These are phyloP conservation scores for Cerceris ruficornis DNA, from an alignment of 2,888 invertebrate species.

Conservation along the genomic window DNA sequence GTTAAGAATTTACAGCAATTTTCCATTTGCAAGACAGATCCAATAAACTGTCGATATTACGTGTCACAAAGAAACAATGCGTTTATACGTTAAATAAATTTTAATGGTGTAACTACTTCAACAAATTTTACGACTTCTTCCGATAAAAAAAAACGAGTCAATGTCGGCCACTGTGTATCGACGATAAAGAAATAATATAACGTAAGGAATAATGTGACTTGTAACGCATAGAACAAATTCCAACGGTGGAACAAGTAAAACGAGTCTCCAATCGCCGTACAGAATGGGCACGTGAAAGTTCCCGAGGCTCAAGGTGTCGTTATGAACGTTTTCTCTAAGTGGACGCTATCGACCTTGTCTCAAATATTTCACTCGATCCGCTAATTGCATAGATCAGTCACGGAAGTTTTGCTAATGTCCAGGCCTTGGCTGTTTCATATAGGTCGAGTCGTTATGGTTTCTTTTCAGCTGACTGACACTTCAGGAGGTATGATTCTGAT, in stretches of 20 bases:
- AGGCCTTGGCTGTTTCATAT: not conserved
- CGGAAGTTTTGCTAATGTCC: constrained; percentile 2
- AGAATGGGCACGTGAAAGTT: constrained; percentile 6
- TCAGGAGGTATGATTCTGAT: no score
- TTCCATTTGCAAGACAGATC: not conserved
- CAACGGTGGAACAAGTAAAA: constrained; percentile 1
- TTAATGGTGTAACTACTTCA: not conserved
- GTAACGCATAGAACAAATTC: not conserved
- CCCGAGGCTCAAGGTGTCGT: constrained; percentile 3
- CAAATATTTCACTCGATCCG: constrained; percentile 6
- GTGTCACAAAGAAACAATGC: not conserved
- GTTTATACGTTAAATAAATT: not conserved
- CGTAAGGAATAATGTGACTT: no score
- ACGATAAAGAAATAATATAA: not conserved
- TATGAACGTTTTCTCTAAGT: not conserved
- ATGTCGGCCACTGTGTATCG: not conserved
- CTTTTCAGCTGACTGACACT: no score
- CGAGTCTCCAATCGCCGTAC: not conserved
- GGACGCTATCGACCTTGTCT: constrained; percentile 33
- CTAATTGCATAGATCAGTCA: constrained; percentile 7
- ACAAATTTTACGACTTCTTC: not conserved
- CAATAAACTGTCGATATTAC: no score
- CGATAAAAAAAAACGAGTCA: not conserved
- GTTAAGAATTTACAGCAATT: not conserved
- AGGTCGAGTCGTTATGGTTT: no score